Percentiles rank a stretch among this genome's conserved stretches.
Evolutionary conservation across 2,113 vertebrate genomes (phyloP).

Genomic region (Atherinomorus stipes): DNA sequence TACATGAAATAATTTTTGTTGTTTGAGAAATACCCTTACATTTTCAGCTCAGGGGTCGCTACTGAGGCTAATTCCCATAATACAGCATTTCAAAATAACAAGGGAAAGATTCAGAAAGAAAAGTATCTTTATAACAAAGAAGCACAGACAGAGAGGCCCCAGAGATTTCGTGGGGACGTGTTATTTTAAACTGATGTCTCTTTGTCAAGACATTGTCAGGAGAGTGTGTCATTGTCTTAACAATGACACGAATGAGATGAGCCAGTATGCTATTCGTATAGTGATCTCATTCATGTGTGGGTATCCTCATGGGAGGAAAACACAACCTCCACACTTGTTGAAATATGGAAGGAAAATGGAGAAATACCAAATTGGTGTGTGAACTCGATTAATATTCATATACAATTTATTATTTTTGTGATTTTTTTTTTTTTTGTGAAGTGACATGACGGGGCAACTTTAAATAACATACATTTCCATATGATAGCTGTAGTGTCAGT

Average conservation of each 20-base stretch:
- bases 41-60: background rate
- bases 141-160: too few species aligned
- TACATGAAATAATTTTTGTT: too few species aligned
- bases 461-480: too few species aligned
- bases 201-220: too few species aligned
- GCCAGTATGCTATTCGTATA: background rate
- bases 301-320: background rate
- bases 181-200: too few species aligned
- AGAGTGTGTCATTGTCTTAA: too few species aligned
- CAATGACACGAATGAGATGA: too few species aligned
- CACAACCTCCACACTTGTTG: conserved; percentile 2
- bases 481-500: background rate
- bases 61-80: background rate
- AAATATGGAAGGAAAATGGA: conserved; percentile 17
- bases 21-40: background rate
- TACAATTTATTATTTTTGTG: too few species aligned
- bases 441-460: background rate
- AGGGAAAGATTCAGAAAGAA: too few species aligned
- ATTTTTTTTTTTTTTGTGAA: background rate
- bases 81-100: too few species aligned
- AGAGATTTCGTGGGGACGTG: too few species aligned
- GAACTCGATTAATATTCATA: background rate
- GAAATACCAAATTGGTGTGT: background rate
- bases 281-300: conserved; percentile 13
- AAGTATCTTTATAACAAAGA: too few species aligned